phyloP scores from a whole-genome alignment of 2,797 vertebrate genomes.

The Nasua narica region DNA sequence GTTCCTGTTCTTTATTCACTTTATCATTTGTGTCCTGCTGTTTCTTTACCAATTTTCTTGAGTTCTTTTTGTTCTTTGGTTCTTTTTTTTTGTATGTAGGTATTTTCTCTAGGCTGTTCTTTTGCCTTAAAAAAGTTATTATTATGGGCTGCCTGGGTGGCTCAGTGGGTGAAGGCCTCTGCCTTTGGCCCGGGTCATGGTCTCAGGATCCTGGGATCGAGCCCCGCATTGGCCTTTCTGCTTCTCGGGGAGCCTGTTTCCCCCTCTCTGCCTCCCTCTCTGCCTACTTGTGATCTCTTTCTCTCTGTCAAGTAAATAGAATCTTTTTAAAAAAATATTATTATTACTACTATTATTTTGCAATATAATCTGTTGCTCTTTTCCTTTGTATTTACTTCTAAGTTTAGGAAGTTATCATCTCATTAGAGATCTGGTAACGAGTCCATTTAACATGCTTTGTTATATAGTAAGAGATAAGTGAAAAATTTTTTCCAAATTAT shows the following conservation, averaged over 20 bases:
- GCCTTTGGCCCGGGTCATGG: too few species aligned
- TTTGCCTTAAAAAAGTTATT: neutral
- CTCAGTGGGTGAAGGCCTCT: too few species aligned
- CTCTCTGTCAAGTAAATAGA: too few species aligned
- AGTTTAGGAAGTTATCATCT: neutral
- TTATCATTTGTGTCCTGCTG: neutral
- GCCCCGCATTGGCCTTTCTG: too few species aligned
- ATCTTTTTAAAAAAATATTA: too few species aligned
- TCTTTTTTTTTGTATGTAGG: neutral
- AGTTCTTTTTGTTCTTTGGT: neutral
- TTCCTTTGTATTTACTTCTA: conserved; percentile 28
- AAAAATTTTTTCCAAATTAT: neutral
- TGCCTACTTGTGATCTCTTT: too few species aligned
- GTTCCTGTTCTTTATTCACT: neutral
- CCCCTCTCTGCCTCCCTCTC: too few species aligned
- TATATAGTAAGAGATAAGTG: neutral
- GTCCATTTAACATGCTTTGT: neutral
- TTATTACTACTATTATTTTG: neutral
- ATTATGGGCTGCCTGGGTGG: too few species aligned
- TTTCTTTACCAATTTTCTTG: conserved; percentile 8
- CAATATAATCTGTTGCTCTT: neutral
- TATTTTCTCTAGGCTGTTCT: neutral
- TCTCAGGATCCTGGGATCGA: too few species aligned
- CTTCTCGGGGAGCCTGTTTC: too few species aligned
- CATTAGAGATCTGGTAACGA: neutral